Conservation (phyloP, 92 coral and sea anemone genomes). For the Zoanthus sociatus region DNA sequence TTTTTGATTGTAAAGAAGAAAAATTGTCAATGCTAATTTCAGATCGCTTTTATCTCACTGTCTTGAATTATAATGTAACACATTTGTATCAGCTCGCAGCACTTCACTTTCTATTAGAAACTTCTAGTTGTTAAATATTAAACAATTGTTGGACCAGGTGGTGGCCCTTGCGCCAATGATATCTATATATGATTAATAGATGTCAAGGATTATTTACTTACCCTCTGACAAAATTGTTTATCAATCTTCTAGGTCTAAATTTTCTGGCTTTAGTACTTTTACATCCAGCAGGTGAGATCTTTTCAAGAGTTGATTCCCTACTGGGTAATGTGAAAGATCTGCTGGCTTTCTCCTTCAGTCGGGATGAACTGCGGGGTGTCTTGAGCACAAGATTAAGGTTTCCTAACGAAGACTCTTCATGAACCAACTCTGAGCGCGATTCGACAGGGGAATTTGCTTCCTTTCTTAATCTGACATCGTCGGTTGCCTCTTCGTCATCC, state of each 20-base stretch:
- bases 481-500: conserved; percentile 1
- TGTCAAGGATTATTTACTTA: conserved; percentile 51
- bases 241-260: conserved; percentile 72
- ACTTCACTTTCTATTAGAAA: no score
- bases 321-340: conserved; percentile 71
- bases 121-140: no score
- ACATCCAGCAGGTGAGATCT: conserved; percentile 49
- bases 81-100: no score
- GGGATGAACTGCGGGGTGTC: conserved; percentile 83
- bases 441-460: neutral
- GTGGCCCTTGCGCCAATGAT: no score
- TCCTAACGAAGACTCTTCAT: neutral
- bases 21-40: no score
- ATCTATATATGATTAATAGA: no score
- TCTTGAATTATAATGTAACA: no score
- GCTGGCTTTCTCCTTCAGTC: conserved; percentile 67
- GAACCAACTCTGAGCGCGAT: neutral
- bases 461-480: neutral
- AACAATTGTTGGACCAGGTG: no score
- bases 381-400: neutral
- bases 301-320: conserved; percentile 67
- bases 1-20: no score
- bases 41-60: no score
- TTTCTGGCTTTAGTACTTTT: conserved; percentile 38
- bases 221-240: conserved; percentile 91